A percentile compares a stretch with the other conserved stretches of the same genome.
Conservation (phyloP, 1,140 invertebrate species). For the Zophobas morio region DNA sequence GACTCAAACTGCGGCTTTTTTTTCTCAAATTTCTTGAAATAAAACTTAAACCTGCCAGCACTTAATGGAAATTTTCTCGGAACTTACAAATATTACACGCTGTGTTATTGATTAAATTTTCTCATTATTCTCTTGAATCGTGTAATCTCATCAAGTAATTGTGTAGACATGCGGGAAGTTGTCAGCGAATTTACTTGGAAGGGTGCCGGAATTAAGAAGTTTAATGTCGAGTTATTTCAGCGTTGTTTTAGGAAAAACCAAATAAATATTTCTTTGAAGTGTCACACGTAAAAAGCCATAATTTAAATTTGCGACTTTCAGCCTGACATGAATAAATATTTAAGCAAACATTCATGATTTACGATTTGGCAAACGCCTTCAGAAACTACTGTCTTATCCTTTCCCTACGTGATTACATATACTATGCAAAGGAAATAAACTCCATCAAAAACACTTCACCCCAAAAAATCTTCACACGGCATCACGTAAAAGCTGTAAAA, state of each 20-base stretch:
- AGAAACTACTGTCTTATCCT: not conserved
- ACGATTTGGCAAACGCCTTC: not conserved
- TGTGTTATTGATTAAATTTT: conserved; percentile 27
- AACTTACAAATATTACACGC: conserved; percentile 7
- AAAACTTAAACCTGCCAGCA: not conserved
- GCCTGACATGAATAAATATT: not conserved
- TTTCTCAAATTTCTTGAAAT: not conserved
- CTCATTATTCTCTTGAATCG: conserved; percentile 28
- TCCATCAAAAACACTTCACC: conserved; percentile 16
- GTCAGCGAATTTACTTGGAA: conserved; percentile 17
- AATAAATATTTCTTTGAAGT: conserved; percentile 1
- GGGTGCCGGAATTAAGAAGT: conserved; percentile 28
- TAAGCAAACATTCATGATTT: not conserved
- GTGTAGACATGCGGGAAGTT: conserved; percentile 39
- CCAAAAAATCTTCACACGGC: not conserved
- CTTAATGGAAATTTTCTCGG: not conserved
- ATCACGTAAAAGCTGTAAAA: conserved; percentile 10
- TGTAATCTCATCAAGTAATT: conserved; percentile 43
- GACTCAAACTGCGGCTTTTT: no score
- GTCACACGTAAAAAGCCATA: not conserved
- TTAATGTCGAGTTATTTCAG: conserved; percentile 22
- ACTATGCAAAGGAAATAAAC: not conserved
- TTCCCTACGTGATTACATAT: not conserved
- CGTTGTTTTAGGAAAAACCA: not conserved
- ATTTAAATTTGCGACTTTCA: not conserved